A percentile compares a stretch with the other conserved stretches of the same genome.
phyloP scores from a whole-genome alignment of 2,113 vertebrate genomes.

The Deroptyus accipitrinus region DNA sequence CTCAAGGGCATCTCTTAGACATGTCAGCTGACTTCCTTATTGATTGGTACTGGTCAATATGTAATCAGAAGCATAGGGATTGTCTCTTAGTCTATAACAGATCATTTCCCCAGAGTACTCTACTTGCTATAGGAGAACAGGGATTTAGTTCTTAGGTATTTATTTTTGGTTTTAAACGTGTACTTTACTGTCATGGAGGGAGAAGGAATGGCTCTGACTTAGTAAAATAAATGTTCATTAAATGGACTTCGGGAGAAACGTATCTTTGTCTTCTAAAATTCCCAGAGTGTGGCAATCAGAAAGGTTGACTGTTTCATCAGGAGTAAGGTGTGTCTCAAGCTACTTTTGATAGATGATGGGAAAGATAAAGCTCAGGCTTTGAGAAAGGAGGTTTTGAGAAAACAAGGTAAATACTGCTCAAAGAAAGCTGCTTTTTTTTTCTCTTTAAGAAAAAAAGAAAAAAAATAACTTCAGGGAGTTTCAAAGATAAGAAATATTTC shows the following conservation, averaged over 20 bases:
- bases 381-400: background rate
- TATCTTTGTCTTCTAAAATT: background rate
- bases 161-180: background rate
- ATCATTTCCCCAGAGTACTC: background rate
- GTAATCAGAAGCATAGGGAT: background rate
- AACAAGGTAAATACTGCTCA: conserved; percentile 17
- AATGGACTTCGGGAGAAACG: background rate
- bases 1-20: conserved; percentile 26
- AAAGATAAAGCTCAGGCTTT: background rate
- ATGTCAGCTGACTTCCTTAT: background rate
- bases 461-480: background rate
- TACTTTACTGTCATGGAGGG: background rate
- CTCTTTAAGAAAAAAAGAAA: background rate
- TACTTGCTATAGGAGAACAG: background rate
- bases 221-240: background rate
- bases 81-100: background rate
- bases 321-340: background rate
- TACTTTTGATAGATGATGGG: background rate
- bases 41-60: conserved; percentile 1
- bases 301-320: background rate
- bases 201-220: background rate
- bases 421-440: background rate
- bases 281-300: background rate
- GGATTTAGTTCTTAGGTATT: background rate
- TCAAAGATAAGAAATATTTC: background rate